phyloP scores from a whole-genome alignment of 1,140 invertebrate genomes.

The Pollicipes pollicipes region DNA sequence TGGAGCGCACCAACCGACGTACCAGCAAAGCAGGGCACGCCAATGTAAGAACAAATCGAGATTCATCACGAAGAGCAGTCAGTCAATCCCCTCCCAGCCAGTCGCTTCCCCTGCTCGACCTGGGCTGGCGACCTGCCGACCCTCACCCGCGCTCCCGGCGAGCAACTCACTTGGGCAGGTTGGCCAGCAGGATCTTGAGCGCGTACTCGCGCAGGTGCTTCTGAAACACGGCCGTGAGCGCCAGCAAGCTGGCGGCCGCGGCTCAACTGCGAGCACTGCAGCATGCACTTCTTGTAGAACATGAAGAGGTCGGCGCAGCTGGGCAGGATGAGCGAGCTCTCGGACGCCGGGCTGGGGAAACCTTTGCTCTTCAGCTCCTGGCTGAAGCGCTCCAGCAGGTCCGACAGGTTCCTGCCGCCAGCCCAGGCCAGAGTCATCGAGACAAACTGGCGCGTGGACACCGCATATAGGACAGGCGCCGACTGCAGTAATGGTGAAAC shows the following conservation, averaged over 20 bases:
- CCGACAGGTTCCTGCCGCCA: conserved; percentile 55
- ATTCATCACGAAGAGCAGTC: no score
- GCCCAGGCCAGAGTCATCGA: no score
- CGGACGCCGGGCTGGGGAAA: conserved; percentile 27
- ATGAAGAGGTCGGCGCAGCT: conserved; percentile 77
- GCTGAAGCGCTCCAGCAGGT: conserved; percentile 71
- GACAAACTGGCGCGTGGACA: no score
- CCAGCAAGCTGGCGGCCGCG: conserved; percentile 73
- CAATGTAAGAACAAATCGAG: no score
- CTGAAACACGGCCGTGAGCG: conserved; percentile 71
- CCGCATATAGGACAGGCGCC: no score
- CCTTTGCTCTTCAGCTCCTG: conserved; percentile 32
- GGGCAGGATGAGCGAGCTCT: conserved; percentile 47
- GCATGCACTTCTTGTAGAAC: conserved; percentile 65
- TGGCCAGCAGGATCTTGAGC: conserved; percentile 57
- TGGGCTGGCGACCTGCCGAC: conserved; percentile 62
- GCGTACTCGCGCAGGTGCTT: conserved; percentile 92
- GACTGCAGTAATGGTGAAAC: no score
- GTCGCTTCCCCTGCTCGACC: conserved; percentile 53
- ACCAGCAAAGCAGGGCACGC: no score
- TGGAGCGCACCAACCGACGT: no score
- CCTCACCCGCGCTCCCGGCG: conserved; percentile 59
- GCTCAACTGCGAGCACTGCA: conserved; percentile 87
- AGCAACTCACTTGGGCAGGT: conserved; percentile 71
- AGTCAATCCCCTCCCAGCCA: no score